Evolutionary conservation across 1,140 invertebrate species (phyloP).

Genomic region (Pseudomyrmex concolor): DNA sequence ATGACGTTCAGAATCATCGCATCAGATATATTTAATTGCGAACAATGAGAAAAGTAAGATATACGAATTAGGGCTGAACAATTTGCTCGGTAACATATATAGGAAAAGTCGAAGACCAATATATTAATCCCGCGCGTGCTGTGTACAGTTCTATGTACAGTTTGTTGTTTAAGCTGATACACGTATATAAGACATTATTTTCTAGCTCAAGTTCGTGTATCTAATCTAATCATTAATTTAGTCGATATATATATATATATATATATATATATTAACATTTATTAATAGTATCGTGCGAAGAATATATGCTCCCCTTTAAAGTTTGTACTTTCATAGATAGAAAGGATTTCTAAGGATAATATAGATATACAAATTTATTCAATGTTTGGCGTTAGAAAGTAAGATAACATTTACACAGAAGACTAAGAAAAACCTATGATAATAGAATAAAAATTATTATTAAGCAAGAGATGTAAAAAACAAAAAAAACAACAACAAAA

Average conservation of each 20-base stretch:
- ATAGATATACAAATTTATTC: slow-evolving; percentile 51
- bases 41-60: background rate
- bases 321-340: slow-evolving; percentile 78
- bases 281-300: slow-evolving; percentile 37
- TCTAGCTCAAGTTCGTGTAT: slow-evolving; percentile 43
- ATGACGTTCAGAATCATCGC: background rate
- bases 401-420: slow-evolving; percentile 63
- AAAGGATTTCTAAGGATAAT: slow-evolving; percentile 62
- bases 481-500: background rate
- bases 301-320: slow-evolving; percentile 55
- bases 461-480: slow-evolving; percentile 8
- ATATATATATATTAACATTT: slow-evolving; percentile 33
- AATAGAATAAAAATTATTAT: slow-evolving; percentile 17
- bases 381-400: slow-evolving; percentile 62
- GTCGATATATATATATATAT: slow-evolving; percentile 21
- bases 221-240: slow-evolving; percentile 55
- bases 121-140: slow-evolving; percentile 22
- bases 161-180: slow-evolving; percentile 55
- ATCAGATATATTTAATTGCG: background rate
- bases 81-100: slow-evolving; percentile 32
- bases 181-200: slow-evolving; percentile 38
- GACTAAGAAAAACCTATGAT: slow-evolving; percentile 38
- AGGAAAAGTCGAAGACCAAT: slow-evolving; percentile 60
- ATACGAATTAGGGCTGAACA: slow-evolving; percentile 41
- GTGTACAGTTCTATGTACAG: slow-evolving; percentile 62